Conservation (phyloP, 2,113 vertebrate species). For the Chauna torquata region DNA sequence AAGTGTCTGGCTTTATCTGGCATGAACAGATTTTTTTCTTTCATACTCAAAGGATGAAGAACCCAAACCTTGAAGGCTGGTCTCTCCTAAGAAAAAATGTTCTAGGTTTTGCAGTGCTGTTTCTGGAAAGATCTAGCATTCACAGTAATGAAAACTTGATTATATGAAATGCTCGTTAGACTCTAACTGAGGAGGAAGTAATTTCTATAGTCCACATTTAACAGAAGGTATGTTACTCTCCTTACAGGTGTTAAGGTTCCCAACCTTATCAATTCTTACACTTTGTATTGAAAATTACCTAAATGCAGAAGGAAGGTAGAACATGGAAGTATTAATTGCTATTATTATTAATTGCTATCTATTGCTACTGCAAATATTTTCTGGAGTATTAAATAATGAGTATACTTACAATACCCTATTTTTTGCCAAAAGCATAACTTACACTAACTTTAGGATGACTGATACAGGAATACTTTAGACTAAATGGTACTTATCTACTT, state of each 20-base stretch:
- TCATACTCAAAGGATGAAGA: background rate
- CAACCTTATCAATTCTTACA: background rate
- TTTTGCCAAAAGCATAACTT: background rate
- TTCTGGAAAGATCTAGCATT: background rate
- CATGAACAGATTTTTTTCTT: background rate
- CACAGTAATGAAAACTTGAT: background rate
- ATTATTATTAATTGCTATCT: background rate
- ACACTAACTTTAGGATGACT: background rate
- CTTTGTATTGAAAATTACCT: background rate
- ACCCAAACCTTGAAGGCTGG: background rate
- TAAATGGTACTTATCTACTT: background rate
- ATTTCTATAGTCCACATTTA: background rate
- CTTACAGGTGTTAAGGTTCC: background rate
- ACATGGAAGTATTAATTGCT: background rate
- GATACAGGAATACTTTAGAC: background rate
- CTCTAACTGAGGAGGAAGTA: background rate
- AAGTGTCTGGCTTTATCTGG: background rate
- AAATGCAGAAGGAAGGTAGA: background rate
- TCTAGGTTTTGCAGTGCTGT: background rate
- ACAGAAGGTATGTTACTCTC: background rate
- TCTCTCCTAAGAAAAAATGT: background rate
- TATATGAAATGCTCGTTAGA: background rate
- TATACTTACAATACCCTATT: background rate
- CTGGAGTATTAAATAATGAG: background rate
- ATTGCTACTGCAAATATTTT: background rate